Base-by-base conservation (phyloP, 1,140 invertebrate species). In the Glossosoma conforme region DNA sequence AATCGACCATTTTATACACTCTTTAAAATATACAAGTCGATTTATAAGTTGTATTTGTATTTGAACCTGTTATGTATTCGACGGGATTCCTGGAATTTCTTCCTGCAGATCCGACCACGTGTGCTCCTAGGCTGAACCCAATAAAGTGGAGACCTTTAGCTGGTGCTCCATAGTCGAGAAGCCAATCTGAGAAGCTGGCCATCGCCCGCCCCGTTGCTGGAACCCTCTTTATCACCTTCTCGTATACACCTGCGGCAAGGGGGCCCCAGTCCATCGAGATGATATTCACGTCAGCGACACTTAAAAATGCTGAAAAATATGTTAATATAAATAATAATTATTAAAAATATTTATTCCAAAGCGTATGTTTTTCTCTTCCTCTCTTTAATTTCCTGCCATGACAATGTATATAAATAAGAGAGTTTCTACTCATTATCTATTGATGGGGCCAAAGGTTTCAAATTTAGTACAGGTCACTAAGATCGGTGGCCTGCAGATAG, bases 141-240 rank as follows among this genome's bases (percentile, higher is more conserved):
- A n/a, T n/a, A n/a, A n/a, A n/a, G n/a, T n/a, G n/a, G n/a, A n/a
- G n/a, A n/a, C n/a, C n/a, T n/a, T n/a, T n/a, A n/a, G n/a, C n/a
- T n/a, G n/a, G n/a, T n/a, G n/a, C n/a, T n/a, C n/a, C n/a, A n/a
- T n/a, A n/a, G n/a, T n/a, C n/a, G n/a, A n/a, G n/a, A n/a, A 53
- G 25, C 43, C 43, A 53, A 20, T 53, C 51, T 6, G 62, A 35
- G 2, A 82, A 55, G 56, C 70, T 70, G 15, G 72, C 65, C 4
- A 82, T 60, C 43, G 70, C 70, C 52, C 67, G 63, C 4, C 64
- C 68, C 2, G 70, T 40, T 41, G 58, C 54, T 1, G 65, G 63
- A 3, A 66, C 71, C 10, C 67, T 58, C 37, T 44, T 60, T 28
- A 72, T 65, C 10, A 78, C 75, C 56, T 72, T 68, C 10, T 22